These are phyloP conservation scores for Anthoscopus minutus DNA, from an alignment of 2,113 vertebrate species.

Conservation along the genomic window DNA sequence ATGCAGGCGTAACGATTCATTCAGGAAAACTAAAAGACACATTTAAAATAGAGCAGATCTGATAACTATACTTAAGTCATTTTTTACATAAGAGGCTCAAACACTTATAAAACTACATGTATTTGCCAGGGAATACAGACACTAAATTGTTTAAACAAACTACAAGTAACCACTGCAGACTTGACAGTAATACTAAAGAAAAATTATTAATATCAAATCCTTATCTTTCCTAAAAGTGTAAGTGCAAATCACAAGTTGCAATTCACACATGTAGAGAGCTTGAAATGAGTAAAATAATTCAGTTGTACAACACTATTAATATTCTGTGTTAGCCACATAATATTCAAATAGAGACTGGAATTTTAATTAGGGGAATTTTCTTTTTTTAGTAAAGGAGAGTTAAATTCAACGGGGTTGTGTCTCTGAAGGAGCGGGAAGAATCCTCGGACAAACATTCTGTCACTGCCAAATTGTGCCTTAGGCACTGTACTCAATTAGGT, in stretches of 20 bases:
- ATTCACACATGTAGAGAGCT: not conserved
- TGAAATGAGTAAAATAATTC: conserved; percentile 34
- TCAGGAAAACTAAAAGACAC: not conserved
- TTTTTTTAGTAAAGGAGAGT: not conserved
- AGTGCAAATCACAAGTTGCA: conserved; percentile 8
- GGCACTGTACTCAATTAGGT: not conserved
- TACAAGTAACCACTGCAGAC: not conserved
- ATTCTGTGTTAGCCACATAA: not conserved
- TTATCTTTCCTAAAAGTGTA: not conserved
- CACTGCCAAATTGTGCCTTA: not conserved
- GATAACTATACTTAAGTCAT: not conserved
- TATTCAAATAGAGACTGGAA: not conserved
- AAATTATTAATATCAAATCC: not conserved
- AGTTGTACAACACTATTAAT: not conserved
- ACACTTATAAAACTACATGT: not conserved
- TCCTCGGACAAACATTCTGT: not conserved
- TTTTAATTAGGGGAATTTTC: not conserved
- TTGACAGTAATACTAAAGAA: not conserved
- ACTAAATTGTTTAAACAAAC: not conserved
- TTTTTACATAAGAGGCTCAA: not conserved
- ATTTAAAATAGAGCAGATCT: not conserved
- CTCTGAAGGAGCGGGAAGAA: not conserved
- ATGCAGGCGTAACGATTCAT: not conserved
- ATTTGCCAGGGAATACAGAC: not conserved
- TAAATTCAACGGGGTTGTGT: not conserved